Evolutionary conservation across 2,888 invertebrate genomes (phyloP), one percentile per base, ranked within the genome.

Genomic region (Leptinotarsa tumamoca): DNA sequence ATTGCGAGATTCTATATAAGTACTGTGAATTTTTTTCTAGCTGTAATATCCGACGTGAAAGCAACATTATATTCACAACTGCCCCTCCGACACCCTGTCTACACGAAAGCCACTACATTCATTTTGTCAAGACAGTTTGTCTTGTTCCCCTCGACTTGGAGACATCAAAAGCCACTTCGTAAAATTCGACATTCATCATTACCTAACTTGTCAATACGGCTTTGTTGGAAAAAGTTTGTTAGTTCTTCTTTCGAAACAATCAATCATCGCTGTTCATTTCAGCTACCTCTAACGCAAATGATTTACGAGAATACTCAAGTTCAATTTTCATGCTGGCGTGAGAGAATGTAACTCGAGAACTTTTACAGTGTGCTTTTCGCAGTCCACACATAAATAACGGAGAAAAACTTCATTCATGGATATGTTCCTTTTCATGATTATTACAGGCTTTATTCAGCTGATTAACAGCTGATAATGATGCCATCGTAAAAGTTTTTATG

Each of bases 231-330:
- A 67, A 58, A 72, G 72, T 72, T 72, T 72, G 72, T 72, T 72
- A 72, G 68, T 72, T 72, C 68, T 63, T 63, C 63, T 63, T 21
- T 63, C 58, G 58, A 50, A 27, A 72, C 67, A 72, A 72, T 72
- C 72, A 67, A 72, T 72, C 72, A 72, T 72, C 33, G n/a, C 33
- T 72, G 68, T 72, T 72, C 72, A 72, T 72, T 72, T 68, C 33
- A 17, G 63, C 43, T 63, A 63, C 63, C 63, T 63, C 43, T 7
- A 63, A 63, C 15, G 43, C 63, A 33, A 63, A 63, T 63, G 63
- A 63, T 63, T 63, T 63, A 63, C n/a, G 63, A 63, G 63, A 63
- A 33, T 63, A 33, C 43, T 63, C n/a, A 17, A n/a, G 43, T 63
- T n/a, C 43, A 63, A 63, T 63, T 63, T 27, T n/a, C 43, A 10